These are phyloP conservation scores for Elephas maximus DNA, from an alignment of 2,113 vertebrate genomes.

Conservation along the genomic window DNA sequence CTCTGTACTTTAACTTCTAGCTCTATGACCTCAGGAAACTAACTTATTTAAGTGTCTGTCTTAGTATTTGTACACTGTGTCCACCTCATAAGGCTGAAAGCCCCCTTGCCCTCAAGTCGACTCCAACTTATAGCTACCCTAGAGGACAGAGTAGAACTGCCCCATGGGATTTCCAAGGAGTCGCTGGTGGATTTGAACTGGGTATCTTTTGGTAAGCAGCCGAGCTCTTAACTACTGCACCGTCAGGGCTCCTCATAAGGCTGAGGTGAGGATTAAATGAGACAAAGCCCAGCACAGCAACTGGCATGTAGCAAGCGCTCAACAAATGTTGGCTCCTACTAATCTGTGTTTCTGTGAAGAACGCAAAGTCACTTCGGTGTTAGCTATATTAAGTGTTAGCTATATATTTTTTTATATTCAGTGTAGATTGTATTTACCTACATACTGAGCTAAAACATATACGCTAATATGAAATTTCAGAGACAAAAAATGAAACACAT, in stretches of 20 bases:
- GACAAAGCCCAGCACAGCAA: background rate
- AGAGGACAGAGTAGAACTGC: too few species aligned
- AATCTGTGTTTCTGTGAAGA: background rate
- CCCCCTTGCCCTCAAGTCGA: too few species aligned
- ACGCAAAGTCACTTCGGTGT: background rate
- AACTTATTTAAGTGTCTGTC: background rate
- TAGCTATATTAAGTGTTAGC: background rate
- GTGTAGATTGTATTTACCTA: background rate
- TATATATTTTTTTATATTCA: too few species aligned
- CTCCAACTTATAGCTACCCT: too few species aligned
- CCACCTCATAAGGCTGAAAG: background rate
- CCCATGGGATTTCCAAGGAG: too few species aligned
- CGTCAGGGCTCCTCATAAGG: too few species aligned
- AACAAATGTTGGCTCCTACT: background rate
- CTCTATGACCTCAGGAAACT: background rate
- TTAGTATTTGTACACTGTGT: background rate
- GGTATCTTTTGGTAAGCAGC: too few species aligned
- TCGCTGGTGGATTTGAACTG: too few species aligned
- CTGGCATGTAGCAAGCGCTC: background rate
- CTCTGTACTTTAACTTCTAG: background rate
- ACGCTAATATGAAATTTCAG: conserved; percentile 15
- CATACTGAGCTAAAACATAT: background rate
- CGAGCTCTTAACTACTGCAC: too few species aligned
- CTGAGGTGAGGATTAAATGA: background rate
- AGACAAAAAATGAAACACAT: background rate